Evolutionary conservation across 1,140 invertebrate species (phyloP).

Genomic region (Araneus ventricosus): DNA sequence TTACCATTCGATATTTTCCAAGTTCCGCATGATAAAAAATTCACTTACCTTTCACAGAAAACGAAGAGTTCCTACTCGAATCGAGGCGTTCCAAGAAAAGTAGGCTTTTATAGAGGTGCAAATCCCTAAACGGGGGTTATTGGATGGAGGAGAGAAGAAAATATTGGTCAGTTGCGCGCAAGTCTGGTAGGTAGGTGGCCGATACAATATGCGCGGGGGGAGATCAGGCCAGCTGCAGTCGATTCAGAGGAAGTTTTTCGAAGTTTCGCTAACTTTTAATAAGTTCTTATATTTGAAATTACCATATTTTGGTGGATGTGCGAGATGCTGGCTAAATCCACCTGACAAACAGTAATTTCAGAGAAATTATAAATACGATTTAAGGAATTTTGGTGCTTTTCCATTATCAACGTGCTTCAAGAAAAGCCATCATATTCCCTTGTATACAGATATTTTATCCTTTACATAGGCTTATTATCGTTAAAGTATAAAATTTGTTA

Average conservation of each 20-base stretch:
- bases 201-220: not conserved
- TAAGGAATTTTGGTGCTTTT: no score
- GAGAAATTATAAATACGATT: no score
- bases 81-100: not conserved
- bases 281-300: not conserved
- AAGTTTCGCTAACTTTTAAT: slow-evolving; percentile 1
- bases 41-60: not conserved
- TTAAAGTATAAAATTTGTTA: no score
- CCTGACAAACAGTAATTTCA: no score
- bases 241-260: not conserved
- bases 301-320: not conserved
- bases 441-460: no score
- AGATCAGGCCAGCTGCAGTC: not conserved
- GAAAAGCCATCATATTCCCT: no score
- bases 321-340: no score
- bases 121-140: not conserved
- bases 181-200: not conserved
- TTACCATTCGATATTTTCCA: not conserved
- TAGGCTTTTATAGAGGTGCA: not conserved
- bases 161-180: slow-evolving; percentile 25
- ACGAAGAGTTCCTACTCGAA: not conserved
- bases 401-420: no score
- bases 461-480: no score
- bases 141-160: not conserved
- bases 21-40: not conserved